Conservation (phyloP, 30 jellyfish, hydroid and myxozoan genomes). For the Chrysaora quinquecirrha region DNA sequence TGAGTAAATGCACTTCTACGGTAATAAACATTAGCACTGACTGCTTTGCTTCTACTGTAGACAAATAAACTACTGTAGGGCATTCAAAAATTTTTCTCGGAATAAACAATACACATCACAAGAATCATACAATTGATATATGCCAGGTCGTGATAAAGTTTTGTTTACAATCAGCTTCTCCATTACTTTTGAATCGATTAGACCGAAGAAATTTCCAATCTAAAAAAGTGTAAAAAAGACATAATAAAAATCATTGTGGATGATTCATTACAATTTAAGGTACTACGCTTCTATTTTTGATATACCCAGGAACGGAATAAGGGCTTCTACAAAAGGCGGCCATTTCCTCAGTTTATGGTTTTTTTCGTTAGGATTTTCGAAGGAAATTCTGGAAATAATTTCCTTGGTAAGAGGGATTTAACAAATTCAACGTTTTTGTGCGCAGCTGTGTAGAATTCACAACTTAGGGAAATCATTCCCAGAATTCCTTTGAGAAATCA, state of each 20-base stretch:
- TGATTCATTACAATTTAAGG: neutral
- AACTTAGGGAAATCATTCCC: too few species aligned
- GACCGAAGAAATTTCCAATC: constrained; percentile 91
- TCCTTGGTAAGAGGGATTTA: too few species aligned
- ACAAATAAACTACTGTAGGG: neutral
- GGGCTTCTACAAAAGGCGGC: too few species aligned
- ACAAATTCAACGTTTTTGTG: too few species aligned
- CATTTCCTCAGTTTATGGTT: too few species aligned
- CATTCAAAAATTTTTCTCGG: neutral
- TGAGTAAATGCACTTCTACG: neutral
- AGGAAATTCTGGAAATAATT: too few species aligned
- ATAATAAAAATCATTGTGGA: neutral
- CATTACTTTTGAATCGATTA: constrained; percentile 84
- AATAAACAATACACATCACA: neutral
- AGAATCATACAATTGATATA: constrained; percentile 54
- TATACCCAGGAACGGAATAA: too few species aligned
- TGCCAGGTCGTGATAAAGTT: constrained; percentile 43
- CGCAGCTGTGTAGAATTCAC: too few species aligned
- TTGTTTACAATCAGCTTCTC: constrained; percentile 47
- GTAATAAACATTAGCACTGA: too few species aligned
- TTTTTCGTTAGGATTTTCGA: too few species aligned
- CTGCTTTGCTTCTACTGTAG: too few species aligned
- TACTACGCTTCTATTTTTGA: neutral
- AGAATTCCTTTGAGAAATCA: too few species aligned
- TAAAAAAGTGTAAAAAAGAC: neutral